Evolutionary conservation across 2,888 invertebrate species (phyloP), one percentile per base, ranked within the genome.

Genomic region (Anaspis maculata): DNA sequence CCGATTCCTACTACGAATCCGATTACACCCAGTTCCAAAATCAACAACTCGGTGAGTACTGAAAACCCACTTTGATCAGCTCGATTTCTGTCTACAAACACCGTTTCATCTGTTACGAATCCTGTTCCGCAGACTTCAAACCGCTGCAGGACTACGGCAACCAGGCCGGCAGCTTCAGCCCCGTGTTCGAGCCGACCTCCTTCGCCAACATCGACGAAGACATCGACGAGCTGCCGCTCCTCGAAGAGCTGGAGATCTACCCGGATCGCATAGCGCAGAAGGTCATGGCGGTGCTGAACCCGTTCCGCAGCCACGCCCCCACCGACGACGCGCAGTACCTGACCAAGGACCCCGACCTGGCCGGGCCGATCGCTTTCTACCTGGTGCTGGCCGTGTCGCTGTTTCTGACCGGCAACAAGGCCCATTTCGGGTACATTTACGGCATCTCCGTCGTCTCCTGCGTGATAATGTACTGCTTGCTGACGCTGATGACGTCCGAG

Each of bases 371-470:
- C 34, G 83, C 83, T 13, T 94, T 94, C 67, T 92, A 91, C 62
- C 67, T 95, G 42, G 67, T 76, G 13, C 61, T 82, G 30, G 80
- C 80, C 6, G 69, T 75, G 3, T 78, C 76, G 51, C 61, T 83
- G 13, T 76, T 83, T 43, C 60, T 83, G 9, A 74, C 83, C 31
- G 83, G 83, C 0, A 85, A 83, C 31, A 85, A 84, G 63, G 79
- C 86, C 15, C 85, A 89, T 48, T 92, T 94, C 67, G 89, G 92
- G 31, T 94, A 90, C 69, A 89, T 95, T 39, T 95, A 95, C 66
- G 94, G 94, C 2, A 76, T 95, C 35, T 92, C 91, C 9, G 77
- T 88, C 27, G 76, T 90, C 49, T 91, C 92, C 19, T 92, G 92
- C 50, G 68, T 91, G 32, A 74, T 90, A 41, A 92, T 94, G 87